Evolutionary conservation across 2,888 invertebrate species (phyloP), one percentile per base, ranked within the genome.

Genomic region (Platycheirus rosarum): DNA sequence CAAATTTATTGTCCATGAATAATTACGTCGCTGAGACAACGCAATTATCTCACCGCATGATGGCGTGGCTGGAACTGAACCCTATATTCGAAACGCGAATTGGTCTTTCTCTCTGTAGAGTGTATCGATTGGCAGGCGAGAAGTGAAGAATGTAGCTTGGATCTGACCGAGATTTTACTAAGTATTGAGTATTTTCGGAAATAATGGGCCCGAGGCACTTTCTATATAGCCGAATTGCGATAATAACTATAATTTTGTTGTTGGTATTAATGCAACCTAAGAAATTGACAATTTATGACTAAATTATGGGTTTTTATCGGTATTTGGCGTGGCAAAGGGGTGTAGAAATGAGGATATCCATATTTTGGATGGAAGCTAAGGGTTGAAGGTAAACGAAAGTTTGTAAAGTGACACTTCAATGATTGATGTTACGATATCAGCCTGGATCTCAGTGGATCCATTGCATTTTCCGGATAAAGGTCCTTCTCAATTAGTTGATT

Each of bases 1-100:
- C 66, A 86, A 88, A 88, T 88, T 88, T 89, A 88, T 88, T 89
- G 85, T 86, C 86, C 89, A 86, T 89, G 86, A 85, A 88, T 88
- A 89, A 88, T 88, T 86, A 84, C 85, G 62, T 74, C 44, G 66
- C 85, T 85, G 86, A 76, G 85, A 86, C 86, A 87, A 87, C 86
- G 88, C 88, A 88, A 89, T 88, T 89, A 89, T 88, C 88, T 87
- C 86, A 84, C 85, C 73, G 71, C 84, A 66, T 78, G 73, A 78
- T 77, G 71, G 70, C 57, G 77, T 71, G 62, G 70, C 60, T 46
- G 26, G 32, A 37, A 18, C 37, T 57, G 14, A 62, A 44, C 74
- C 68, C 74, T 66, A 60, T 79, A 78, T 68, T 49, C 44, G 49
- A 70, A 70, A 44, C 51, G 20, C 46, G 70, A 85, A 87, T 88